phyloP scores from a whole-genome alignment of 2,888 invertebrate genomes.

The Smittia sp. region DNA sequence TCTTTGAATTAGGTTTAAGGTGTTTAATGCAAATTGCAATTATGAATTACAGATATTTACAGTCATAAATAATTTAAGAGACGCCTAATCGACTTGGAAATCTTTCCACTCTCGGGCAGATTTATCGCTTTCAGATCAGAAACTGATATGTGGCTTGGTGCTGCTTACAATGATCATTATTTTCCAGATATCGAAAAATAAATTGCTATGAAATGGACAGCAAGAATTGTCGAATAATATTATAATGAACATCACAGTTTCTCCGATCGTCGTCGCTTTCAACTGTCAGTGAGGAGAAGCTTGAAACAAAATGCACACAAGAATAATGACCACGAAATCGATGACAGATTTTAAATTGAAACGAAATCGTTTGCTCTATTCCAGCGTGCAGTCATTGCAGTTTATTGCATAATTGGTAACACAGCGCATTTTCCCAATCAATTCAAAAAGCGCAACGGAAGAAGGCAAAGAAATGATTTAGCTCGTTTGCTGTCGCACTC shows the following conservation, averaged over 20 bases:
- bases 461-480: not conserved
- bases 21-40: too few species aligned
- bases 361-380: constrained; percentile 18
- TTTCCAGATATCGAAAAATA: not conserved
- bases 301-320: not conserved
- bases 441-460: too few species aligned
- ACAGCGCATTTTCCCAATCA: not conserved
- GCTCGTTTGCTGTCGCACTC: not conserved
- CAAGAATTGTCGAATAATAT: constrained; percentile 22
- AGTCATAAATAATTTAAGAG: not conserved
- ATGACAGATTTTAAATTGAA: constrained; percentile 20
- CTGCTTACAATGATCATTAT: constrained; percentile 25
- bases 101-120: not conserved
- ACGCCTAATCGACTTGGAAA: not conserved
- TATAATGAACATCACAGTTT: constrained; percentile 23
- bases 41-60: too few species aligned
- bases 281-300: not conserved
- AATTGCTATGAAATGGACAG: constrained; percentile 25
- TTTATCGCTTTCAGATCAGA: not conserved
- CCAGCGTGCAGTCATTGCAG: not conserved
- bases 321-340: constrained; percentile 14
- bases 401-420: constrained; percentile 21
- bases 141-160: constrained; percentile 21
- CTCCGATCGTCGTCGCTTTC: not conserved
- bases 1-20: too few species aligned